Evolutionary conservation across 2,888 invertebrate genomes (phyloP), one percentile per base, ranked within the genome.

Genomic region (Chymomyza caudatula): DNA sequence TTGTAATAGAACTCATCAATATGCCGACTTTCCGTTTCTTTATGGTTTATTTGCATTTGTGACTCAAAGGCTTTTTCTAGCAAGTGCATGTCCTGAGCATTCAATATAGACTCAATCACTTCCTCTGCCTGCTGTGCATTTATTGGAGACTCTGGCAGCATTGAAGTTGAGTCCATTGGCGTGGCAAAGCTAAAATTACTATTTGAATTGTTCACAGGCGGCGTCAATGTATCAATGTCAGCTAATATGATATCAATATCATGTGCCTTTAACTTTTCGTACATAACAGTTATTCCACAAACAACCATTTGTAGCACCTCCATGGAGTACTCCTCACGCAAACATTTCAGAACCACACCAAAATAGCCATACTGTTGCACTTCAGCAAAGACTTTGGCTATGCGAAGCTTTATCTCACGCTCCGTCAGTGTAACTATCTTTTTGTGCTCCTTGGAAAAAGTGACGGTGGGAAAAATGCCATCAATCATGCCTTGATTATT

Each of bases 401-500:
- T 90, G 65, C 95, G 91, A 69, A 89, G 61, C 22, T 82, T 85
- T 55, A 90, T 86, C 89, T 95, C 95, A 0, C 88, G 88, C 64
- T 93, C 93, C 23, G 94, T 94, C 8, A 96, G 88, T 0, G 93
- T 93, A 2, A 96, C 94, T 19, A 96, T 96, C 90, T 96, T 96
- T 65, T 94, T 92, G 4, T 94, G 92, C 88, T 95, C 95, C 82
- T 93, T 94, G 0, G 96, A 96, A 88, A 96, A 96, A 0, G 95
- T 96, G 0, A 95, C 94, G 0, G 92, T 92, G 0, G 96, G 96
- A 88, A 96, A 96, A 0, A 91, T 92, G 0, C 95, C 95, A 85
- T 96, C 96, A 11, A 96, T 92, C 94, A 96, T 95, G n/a, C 96
- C 96, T 89, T 96, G 95, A 80, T 95, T 93, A 0, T 92, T 92